Percentiles rank a stretch among this genome's conserved stretches.
phyloP scores from a whole-genome alignment of 2,113 vertebrate species.

The Bostrychus sinensis region DNA sequence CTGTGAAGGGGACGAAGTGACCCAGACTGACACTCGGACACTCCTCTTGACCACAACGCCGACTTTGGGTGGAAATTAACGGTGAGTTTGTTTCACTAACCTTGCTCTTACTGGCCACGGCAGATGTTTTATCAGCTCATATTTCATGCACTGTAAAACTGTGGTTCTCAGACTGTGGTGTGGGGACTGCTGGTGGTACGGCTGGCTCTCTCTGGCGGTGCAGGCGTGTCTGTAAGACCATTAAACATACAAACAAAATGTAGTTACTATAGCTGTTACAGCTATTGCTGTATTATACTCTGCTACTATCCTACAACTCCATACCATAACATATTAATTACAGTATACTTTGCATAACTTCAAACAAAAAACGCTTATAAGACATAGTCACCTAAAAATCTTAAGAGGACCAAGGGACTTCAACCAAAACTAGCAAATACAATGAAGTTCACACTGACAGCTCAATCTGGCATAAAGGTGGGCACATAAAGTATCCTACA shows the following conservation, averaged over 20 bases:
- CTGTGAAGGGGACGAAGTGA: slow-evolving; percentile 34
- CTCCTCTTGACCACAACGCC: slow-evolving; percentile 12
- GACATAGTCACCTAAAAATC: too few species aligned
- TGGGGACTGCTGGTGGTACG: not conserved
- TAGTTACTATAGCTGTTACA: too few species aligned
- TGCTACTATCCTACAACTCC: too few species aligned
- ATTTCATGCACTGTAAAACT: not conserved
- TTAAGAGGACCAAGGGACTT: too few species aligned
- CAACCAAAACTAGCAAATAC: too few species aligned
- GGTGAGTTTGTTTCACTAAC: slow-evolving; percentile 5
- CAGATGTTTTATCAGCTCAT: not conserved
- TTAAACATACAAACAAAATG: not conserved
- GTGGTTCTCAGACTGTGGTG: not conserved
- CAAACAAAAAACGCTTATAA: too few species aligned
- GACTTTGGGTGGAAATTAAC: not conserved
- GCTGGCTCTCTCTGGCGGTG: not conserved
- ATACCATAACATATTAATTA: too few species aligned
- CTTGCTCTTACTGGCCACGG: not conserved
- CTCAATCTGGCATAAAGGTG: too few species aligned
- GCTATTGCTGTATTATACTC: too few species aligned
- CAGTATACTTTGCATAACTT: too few species aligned
- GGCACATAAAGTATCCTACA: too few species aligned
- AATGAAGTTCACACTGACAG: too few species aligned
- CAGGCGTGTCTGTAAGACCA: not conserved
- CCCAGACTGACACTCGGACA: slow-evolving; percentile 20